A percentile compares a stretch with the other conserved stretches of the same genome.
Conservation (phyloP, 1,140 invertebrate genomes). For the Sminthurides bifidus region DNA sequence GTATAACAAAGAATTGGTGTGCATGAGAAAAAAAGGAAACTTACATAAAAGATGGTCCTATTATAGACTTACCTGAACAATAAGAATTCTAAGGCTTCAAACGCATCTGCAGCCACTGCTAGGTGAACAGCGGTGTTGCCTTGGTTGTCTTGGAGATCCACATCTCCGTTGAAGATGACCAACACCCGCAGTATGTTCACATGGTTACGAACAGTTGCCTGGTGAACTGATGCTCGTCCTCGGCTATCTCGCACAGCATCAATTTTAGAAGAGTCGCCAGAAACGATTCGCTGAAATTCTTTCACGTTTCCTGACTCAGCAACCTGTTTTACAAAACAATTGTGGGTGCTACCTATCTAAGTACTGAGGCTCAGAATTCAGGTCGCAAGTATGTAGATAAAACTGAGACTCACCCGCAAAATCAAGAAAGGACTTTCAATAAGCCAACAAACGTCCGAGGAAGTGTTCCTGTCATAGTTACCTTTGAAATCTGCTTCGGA, state of each 20-base stretch:
- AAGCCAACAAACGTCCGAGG: constrained; percentile 48
- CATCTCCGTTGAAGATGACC: constrained; percentile 49
- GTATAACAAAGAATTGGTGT: neutral
- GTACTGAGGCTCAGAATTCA: no score
- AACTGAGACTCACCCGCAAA: constrained; percentile 44
- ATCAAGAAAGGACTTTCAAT: constrained; percentile 53
- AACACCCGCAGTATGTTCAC: constrained; percentile 63
- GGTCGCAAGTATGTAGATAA: neutral
- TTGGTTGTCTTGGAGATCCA: constrained; percentile 57
- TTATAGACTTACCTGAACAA: constrained; percentile 49
- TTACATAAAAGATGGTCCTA: neutral
- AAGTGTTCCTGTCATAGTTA: no score
- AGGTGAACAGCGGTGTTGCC: constrained; percentile 72
- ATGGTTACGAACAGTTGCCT: constrained; percentile 61
- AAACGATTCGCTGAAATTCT: constrained; percentile 58
- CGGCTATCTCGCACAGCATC: constrained; percentile 53
- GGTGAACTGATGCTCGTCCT: constrained; percentile 60
- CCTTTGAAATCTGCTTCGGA: no score
- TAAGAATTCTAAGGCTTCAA: constrained; percentile 59
- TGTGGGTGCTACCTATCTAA: neutral
- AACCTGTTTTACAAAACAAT: constrained; percentile 43
- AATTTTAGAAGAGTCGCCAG: constrained; percentile 53
- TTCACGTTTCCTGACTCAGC: constrained; percentile 70
- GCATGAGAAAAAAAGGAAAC: neutral
- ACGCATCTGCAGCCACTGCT: constrained; percentile 58